These are phyloP conservation scores for Macrotis lagotis DNA, from an alignment of 2,113 vertebrate species.

Conservation along the genomic window DNA sequence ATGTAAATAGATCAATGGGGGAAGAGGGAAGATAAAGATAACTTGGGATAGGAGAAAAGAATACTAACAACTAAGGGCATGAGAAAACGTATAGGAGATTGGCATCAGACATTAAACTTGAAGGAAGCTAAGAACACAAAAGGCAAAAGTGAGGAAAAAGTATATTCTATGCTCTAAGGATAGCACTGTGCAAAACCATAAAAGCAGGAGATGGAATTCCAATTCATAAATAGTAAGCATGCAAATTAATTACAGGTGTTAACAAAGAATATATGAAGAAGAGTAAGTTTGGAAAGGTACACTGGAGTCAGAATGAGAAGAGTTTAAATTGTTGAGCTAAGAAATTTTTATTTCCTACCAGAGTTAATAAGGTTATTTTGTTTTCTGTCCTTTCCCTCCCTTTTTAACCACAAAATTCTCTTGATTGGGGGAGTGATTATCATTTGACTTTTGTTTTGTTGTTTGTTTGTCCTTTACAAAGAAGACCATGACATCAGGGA, in stretches of 20 bases:
- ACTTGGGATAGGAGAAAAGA: no score
- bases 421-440: constrained; percentile 11
- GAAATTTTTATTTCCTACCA: not conserved
- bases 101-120: not conserved
- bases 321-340: not conserved
- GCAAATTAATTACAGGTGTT: not conserved
- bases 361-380: not conserved
- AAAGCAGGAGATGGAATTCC: not conserved
- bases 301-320: not conserved
- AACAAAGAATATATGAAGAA: not conserved
- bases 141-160: not conserved
- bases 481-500: no score
- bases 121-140: not conserved
- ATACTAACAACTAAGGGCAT: no score
- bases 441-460: not conserved
- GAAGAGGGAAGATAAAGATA: no score
- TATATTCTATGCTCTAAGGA: not conserved
- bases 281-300: not conserved
- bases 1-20: not conserved
- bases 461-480: no score
- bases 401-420: not conserved
- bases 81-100: not conserved
- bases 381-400: not conserved
- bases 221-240: not conserved
- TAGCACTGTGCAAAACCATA: not conserved